phyloP scores from a whole-genome alignment of 1,140 invertebrate species.

The Aphidius ervi region DNA sequence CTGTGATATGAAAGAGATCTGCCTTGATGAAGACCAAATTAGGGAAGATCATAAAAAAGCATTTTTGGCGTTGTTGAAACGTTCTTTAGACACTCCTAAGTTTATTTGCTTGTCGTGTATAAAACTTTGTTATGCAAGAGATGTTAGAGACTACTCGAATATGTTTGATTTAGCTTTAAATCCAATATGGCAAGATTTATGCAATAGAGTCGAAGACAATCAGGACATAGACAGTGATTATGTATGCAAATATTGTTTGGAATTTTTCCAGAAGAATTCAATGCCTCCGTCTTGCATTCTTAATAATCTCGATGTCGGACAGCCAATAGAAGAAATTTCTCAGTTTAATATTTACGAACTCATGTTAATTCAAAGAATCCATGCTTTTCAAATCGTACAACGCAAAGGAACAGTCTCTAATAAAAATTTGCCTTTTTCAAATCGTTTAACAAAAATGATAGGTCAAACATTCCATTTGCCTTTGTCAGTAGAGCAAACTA shows the following conservation, averaged over 20 bases:
- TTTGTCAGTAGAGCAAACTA: slow-evolving; percentile 9
- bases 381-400: slow-evolving; percentile 36
- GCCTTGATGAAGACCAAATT: slow-evolving; percentile 26
- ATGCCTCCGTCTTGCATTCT: slow-evolving; percentile 23
- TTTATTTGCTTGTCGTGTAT: slow-evolving; percentile 28
- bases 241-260: slow-evolving; percentile 20
- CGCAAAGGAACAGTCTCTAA: slow-evolving; percentile 32
- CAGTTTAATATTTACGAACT: slow-evolving; percentile 25
- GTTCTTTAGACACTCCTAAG: slow-evolving; percentile 21
- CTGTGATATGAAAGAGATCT: slow-evolving; percentile 14
- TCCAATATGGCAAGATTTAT: slow-evolving; percentile 23
- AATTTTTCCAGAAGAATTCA: slow-evolving; percentile 15
- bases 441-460: slow-evolving; percentile 31
- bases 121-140: slow-evolving; percentile 28
- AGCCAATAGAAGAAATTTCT: slow-evolving; percentile 17
- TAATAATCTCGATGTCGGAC: slow-evolving; percentile 20
- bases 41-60: slow-evolving; percentile 16
- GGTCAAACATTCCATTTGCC: slow-evolving; percentile 30
- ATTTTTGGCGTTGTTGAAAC: slow-evolving; percentile 27
- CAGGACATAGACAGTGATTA: not conserved
- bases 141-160: slow-evolving; percentile 18
- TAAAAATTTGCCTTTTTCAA: slow-evolving; percentile 31
- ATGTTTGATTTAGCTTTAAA: slow-evolving; percentile 8
- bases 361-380: slow-evolving; percentile 29
- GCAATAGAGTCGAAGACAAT: slow-evolving; percentile 5